phyloP scores from a whole-genome alignment of 2,113 vertebrate species.

The Ammodytes dubius region DNA sequence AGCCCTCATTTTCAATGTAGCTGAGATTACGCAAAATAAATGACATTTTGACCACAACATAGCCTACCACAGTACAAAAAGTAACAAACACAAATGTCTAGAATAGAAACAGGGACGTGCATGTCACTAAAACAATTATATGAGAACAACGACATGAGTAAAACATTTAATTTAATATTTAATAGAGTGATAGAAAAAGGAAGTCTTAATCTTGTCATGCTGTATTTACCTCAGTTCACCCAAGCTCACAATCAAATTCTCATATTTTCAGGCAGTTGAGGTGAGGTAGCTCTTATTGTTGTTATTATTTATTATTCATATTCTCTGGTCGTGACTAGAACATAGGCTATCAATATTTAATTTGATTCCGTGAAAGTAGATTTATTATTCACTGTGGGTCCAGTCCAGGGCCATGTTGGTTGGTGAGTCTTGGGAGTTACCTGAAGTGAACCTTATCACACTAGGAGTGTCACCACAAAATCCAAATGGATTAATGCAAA shows the following conservation, averaged over 20 bases:
- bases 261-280: neutral
- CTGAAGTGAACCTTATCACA: neutral
- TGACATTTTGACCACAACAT: too few species aligned
- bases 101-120: too few species aligned
- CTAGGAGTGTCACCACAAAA: neutral
- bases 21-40: too few species aligned
- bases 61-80: too few species aligned
- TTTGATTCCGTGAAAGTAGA: neutral
- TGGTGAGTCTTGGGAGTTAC: neutral
- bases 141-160: too few species aligned
- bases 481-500: neutral
- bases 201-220: neutral
- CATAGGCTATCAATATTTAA: conserved; percentile 12
- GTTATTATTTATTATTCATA: conserved; percentile 16
- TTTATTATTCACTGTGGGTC: neutral
- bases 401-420: neutral
- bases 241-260: neutral
- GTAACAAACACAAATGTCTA: too few species aligned
- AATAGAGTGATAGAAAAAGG: neutral
- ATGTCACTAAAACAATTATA: too few species aligned
- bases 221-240: neutral
- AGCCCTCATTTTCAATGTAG: too few species aligned
- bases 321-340: neutral
- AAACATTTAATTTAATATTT: neutral
- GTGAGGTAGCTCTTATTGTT: neutral